Evolutionary conservation across 2,113 vertebrate species (phyloP), one percentile per base, ranked within the genome.

Genomic region (Gallinago media): DNA sequence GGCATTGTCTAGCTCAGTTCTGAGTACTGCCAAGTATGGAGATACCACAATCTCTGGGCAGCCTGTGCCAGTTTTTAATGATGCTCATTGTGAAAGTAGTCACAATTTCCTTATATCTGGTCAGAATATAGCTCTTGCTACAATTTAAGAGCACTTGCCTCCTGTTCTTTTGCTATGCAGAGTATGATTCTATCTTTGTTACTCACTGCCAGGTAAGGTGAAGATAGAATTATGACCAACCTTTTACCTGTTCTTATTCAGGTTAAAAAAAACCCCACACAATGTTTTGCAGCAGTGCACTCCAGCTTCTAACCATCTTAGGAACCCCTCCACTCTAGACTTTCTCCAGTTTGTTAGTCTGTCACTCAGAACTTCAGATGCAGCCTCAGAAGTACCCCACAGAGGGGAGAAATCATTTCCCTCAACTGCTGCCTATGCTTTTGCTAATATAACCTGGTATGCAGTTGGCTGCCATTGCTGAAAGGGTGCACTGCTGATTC

Each of bases 241-340:
- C 49, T 19, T 77, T 89, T 63, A 38, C 29, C 47, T 68, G 56
- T 54, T 61, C 27, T 77, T 52, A 80, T 9, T 32, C 21, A 68
- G 22, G 25, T 62, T 59, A 26, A 67, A 47, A 74, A 47, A 16
- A 29, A 46, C 44, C 42, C 42, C 44, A 38, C 38, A 46, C 19
- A 46, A 46, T 9, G 71, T 25, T 65, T 44, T 40, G 32, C n/a
- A 77, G 38, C 72, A 73, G 47, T 1, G 0, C 1, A 0, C 7
- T 74, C 59, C 23, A 49, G 77, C 27, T 78, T 25, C 47, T 42
- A 72, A 50, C 6, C 19, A 50, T 62, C 52, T 34, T 16, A 27
- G 11, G 18, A 9, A 66, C 12, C 18, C 31, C 44, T 70, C 25
- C n/a, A 40, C 31, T 18, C 31, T 18, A 61, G 21, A 40, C 5